Evolutionary conservation across 2,888 invertebrate genomes (phyloP).

Genomic region (Dynastes grantii): DNA sequence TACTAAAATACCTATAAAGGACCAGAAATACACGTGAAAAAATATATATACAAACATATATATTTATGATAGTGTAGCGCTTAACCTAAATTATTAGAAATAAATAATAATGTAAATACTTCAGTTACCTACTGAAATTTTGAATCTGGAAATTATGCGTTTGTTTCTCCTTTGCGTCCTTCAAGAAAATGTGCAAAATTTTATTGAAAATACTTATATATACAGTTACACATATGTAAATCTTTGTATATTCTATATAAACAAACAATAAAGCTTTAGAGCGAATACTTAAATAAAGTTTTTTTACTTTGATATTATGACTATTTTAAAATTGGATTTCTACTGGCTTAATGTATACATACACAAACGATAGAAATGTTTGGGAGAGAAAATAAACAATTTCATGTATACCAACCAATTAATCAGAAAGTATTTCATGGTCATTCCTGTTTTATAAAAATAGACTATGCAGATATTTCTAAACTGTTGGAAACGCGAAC

Average conservation of each 20-base stretch:
- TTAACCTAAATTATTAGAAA: no score
- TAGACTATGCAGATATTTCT: conserved; percentile 23
- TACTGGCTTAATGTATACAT: neutral
- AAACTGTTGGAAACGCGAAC: conserved; percentile 16
- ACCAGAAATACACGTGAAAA: no score
- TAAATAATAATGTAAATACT: no score
- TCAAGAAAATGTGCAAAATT: conserved; percentile 1
- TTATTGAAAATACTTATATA: conserved; percentile 8
- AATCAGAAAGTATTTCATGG: conserved; percentile 40
- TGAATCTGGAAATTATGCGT: no score
- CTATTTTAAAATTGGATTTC: conserved; percentile 31
- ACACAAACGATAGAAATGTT: conserved; percentile 29
- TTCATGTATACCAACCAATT: conserved; percentile 36
- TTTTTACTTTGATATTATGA: conserved; percentile 12
- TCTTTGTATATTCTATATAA: neutral
- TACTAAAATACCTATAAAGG: no score
- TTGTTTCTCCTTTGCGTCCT: no score
- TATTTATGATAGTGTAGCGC: no score
- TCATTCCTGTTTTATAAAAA: conserved; percentile 32
- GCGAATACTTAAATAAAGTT: conserved; percentile 2
- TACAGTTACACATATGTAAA: neutral
- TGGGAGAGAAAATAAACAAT: conserved; percentile 34
- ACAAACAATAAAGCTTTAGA: conserved; percentile 17
- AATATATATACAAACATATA: no score
- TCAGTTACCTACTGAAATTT: no score